Conservation (phyloP, 2,113 vertebrate genomes). For the Merops nubicus region DNA sequence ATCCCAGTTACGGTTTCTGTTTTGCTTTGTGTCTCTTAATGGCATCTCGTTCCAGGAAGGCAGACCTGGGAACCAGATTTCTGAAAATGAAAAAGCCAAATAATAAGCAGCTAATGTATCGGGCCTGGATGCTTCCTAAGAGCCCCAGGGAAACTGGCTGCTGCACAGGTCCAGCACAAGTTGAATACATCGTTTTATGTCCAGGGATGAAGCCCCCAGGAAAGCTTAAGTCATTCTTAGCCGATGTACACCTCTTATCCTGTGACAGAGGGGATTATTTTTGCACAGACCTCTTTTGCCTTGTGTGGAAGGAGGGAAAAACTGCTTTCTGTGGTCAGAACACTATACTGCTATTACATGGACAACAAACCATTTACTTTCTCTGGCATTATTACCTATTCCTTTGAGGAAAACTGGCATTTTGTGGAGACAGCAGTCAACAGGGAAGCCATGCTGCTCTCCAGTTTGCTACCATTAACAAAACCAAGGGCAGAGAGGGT, state of each 20-base stretch:
- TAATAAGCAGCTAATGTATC: background rate
- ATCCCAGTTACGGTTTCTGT: background rate
- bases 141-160: background rate
- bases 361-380: background rate
- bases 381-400: background rate
- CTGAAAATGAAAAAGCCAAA: constrained; percentile 10
- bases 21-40: background rate
- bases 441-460: background rate
- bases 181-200: background rate
- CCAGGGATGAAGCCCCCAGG: background rate
- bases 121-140: background rate
- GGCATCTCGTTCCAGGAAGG: background rate
- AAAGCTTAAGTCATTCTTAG: background rate
- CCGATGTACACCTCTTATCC: background rate
- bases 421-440: background rate
- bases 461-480: background rate
- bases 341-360: background rate
- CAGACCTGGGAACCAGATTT: background rate
- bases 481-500: background rate
- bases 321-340: background rate
- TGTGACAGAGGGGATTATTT: background rate
- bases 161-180: background rate
- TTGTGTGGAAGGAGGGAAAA: background rate
- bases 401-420: background rate
- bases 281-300: background rate